phyloP scores from a whole-genome alignment of 2,888 invertebrate genomes.

The Rhagium mordax region DNA sequence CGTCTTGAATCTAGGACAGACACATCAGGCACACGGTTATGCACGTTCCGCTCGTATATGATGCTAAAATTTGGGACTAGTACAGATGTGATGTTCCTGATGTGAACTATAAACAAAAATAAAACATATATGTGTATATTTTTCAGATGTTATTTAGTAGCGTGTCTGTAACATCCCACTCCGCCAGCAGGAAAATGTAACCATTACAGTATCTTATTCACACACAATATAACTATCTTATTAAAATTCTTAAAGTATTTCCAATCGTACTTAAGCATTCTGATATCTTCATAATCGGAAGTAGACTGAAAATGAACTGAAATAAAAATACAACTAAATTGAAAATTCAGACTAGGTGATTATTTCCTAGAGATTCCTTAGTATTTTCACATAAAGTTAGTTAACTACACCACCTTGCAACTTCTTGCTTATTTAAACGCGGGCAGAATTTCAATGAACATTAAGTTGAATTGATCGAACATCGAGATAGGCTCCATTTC shows the following conservation, averaged over 20 bases:
- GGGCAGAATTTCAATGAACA: constrained; percentile 40
- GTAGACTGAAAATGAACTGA: not conserved
- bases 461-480: constrained; percentile 41
- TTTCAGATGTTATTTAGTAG: not conserved
- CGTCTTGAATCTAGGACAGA: constrained; percentile 24
- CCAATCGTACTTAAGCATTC: constrained; percentile 3
- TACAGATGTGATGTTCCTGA: constrained; percentile 35
- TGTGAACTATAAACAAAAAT: constrained; percentile 27
- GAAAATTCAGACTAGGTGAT: constrained; percentile 7
- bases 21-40: constrained; percentile 33
- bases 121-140: not conserved
- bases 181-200: too few relatives aligned
- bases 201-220: too few relatives aligned
- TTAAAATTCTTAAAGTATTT: constrained; percentile 12
- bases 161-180: not conserved
- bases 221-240: constrained; percentile 10
- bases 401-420: constrained; percentile 38
- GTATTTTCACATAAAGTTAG: constrained; percentile 25
- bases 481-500: constrained; percentile 38
- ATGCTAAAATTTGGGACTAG: constrained; percentile 33
- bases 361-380: constrained; percentile 37
- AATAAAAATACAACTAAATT: not conserved
- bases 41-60: constrained; percentile 31
- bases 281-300: not conserved
- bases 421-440: constrained; percentile 32